Evolutionary conservation across 2,797 vertebrate genomes (phyloP).

Genomic region (Australoheros facetus): DNA sequence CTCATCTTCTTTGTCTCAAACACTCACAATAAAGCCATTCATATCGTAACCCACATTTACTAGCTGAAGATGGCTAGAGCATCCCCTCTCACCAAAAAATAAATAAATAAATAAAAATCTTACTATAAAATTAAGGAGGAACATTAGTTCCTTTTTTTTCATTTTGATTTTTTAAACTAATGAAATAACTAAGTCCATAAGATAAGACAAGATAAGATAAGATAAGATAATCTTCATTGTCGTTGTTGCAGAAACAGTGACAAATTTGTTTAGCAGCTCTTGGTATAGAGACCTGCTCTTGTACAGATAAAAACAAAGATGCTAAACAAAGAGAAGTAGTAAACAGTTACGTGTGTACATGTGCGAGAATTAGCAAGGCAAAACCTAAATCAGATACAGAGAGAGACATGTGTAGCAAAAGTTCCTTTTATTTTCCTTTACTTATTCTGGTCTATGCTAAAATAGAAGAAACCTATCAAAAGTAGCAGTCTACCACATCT

Average conservation of each 20-base stretch:
- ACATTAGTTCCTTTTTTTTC: background rate
- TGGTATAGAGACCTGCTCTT: no score
- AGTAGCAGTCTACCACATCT: background rate
- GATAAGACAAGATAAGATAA: no score
- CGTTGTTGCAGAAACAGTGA: no score
- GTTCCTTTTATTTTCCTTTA: conserved; percentile 12
- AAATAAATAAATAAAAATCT: background rate
- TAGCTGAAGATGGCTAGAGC: background rate
- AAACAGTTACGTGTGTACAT: background rate
- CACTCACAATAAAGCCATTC: conserved; percentile 19
- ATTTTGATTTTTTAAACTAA: background rate
- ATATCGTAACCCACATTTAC: conserved; percentile 20
- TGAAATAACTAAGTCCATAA: background rate
- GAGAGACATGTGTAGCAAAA: background rate
- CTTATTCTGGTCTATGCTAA: background rate
- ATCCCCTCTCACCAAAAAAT: background rate
- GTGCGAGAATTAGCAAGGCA: background rate
- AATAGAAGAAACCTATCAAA: background rate
- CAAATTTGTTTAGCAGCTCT: no score
- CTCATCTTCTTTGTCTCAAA: conserved; percentile 15
- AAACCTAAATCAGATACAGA: background rate
- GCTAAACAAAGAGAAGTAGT: background rate
- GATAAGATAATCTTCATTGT: no score
- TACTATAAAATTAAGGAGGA: background rate
- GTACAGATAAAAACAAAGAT: background rate